These are phyloP conservation scores for Sphaeramia orbicularis DNA, from an alignment of 2,797 vertebrate genomes.

Conservation along the genomic window DNA sequence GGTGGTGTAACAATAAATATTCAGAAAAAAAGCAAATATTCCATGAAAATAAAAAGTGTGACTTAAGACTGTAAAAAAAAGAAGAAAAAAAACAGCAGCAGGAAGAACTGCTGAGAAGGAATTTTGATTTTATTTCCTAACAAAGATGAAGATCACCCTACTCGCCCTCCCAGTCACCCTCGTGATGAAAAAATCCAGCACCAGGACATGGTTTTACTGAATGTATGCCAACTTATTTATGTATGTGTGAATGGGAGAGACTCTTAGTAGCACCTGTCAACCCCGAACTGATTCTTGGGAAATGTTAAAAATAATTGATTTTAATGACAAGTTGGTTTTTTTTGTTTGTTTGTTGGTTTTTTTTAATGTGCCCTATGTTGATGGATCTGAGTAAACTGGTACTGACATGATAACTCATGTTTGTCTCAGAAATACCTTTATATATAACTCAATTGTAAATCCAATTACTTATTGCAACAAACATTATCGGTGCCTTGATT, in stretches of 20 bases:
- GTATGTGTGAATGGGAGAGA: conserved; percentile 25
- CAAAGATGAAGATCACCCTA: conserved; percentile 17
- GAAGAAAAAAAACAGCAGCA: conserved; percentile 37
- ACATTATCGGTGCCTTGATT: no score
- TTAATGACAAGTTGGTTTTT: background rate
- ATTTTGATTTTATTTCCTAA: conserved; percentile 9
- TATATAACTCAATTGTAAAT: no score
- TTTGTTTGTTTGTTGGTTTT: no score
- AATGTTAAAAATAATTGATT: background rate
- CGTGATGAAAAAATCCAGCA: conserved; percentile 4
- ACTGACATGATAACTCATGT: no score
- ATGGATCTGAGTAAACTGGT: conserved; percentile 3
- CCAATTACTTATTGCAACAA: no score
- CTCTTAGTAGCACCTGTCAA: background rate
- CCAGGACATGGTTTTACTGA: conserved; percentile 36
- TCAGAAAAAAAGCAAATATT: conserved; percentile 26
- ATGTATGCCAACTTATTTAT: conserved; percentile 59
- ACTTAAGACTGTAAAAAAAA: conserved; percentile 12
- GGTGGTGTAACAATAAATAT: conserved; percentile 13
- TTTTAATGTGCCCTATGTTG: background rate
- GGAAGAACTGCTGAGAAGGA: conserved; percentile 45
- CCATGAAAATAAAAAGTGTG: conserved; percentile 2
- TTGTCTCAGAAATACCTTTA: no score
- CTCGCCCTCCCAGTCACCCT: conserved; percentile 11
- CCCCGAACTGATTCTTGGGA: background rate